A percentile compares a stretch with the other conserved stretches of the same genome.
Conservation (phyloP, 2,888 invertebrate genomes). For the Phorcus lineatus region DNA sequence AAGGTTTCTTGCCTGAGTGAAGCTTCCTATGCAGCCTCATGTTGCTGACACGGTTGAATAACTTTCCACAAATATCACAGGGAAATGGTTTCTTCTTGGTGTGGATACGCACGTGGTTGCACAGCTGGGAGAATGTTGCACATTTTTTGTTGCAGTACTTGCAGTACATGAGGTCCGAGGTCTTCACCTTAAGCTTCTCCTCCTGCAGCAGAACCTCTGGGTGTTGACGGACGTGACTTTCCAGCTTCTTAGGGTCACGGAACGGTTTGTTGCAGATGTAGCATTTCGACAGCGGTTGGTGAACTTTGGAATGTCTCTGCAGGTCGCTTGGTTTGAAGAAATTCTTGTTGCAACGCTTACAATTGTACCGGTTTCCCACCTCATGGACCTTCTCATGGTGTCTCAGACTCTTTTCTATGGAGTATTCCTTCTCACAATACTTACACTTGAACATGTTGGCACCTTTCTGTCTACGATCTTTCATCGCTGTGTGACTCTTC, state of each 20-base stretch:
- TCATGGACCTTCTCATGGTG: constrained; percentile 16
- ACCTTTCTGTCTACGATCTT: background rate
- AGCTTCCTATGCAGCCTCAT: constrained; percentile 12
- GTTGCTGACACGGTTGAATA: constrained; percentile 8
- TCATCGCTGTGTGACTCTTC: background rate
- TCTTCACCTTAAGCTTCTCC: background rate
- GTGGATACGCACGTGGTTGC: constrained; percentile 6
- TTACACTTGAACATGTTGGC: background rate
- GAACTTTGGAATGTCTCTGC: background rate
- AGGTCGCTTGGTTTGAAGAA: constrained; percentile 16
- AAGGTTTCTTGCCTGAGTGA: constrained; percentile 6
- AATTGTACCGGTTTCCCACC: background rate
- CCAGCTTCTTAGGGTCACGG: background rate
- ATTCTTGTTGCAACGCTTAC: background rate
- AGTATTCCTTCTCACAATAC: constrained; percentile 9
- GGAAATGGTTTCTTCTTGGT: background rate
- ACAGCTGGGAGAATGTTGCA: background rate
- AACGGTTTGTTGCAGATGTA: constrained; percentile 15
- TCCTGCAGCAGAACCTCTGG: background rate
- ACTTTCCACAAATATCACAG: constrained; percentile 12
- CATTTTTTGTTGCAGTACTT: constrained; percentile 7
- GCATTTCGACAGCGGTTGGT: background rate
- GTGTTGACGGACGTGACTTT: background rate
- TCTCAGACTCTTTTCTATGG: constrained; percentile 1
- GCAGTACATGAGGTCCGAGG: background rate